Base-by-base conservation (phyloP, 2,888 invertebrate species). In the Hypomecis punctinalis region DNA sequence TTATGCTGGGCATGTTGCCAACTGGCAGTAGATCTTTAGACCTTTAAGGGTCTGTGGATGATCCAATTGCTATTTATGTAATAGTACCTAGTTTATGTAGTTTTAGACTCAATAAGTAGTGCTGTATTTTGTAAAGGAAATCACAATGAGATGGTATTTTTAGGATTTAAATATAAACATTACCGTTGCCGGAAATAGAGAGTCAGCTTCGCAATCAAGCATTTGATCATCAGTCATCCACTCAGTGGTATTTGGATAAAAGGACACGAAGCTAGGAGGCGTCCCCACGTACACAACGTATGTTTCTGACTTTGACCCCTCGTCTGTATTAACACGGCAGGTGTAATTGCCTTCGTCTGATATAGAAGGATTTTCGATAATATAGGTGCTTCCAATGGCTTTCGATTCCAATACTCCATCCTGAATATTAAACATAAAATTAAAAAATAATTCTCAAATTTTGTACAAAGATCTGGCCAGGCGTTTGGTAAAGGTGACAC, bases 271-370 rank as follows among this genome's bases (percentile, higher is more conserved):
- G 0, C 2, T 45, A 3, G 73, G 73, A 23, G 42, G 11, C 42
- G 54, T 58, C 0, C 71, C 73, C 2, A 71, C 62, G 35, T 67
- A 63, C 0, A 73, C 55, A 0, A 63, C 66, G 53, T 61, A 70
- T 8, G 69, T 73, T 40, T 65, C 46, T 3, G 71, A 68, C 11
- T 36, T 35, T 7, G 73, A 67, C 0, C 69, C 70, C n/a, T 63
- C 59, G 3, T 65, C 48, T 13, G 63, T 69, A 48, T 63, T 73
- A 3, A 62, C 53, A 57, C 70, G 67, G 43, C 73, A 73, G 2
- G 73, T 73, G 47, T 69, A 73, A 47, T 73, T 71, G 0, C 66
- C 69, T 9, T 73, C 71, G 9, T 69, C 49, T 0, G 43, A 39
- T 42, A 36, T 46, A 10, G 23, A 42, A 7, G 65, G 66, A 43